Percentiles rank a stretch among this genome's conserved stretches.
These are phyloP conservation scores for Kryptolebias ocellatus DNA, from an alignment of 2,797 vertebrate species.

Conservation along the genomic window DNA sequence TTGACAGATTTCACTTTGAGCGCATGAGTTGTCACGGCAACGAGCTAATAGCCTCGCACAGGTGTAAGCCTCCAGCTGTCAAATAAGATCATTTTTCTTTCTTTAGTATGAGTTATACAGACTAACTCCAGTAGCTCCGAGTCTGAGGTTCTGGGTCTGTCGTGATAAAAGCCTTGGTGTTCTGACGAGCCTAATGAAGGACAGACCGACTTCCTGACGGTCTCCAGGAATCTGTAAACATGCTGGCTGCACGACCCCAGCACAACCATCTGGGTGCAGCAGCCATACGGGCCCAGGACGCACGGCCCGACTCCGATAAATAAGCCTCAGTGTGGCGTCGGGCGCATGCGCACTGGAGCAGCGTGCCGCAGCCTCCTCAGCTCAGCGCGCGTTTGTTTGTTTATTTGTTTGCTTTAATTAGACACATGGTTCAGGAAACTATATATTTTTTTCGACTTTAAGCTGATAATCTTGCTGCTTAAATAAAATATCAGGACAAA, in stretches of 20 bases:
- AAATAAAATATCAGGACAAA: too few relatives aligned
- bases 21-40: constrained; percentile 11
- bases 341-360: too few relatives aligned
- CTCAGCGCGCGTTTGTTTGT: too few relatives aligned
- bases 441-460: too few relatives aligned
- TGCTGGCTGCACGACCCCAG: constrained; percentile 47
- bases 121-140: constrained; percentile 47
- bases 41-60: neutral
- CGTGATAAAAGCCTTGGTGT: constrained; percentile 57
- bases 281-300: constrained; percentile 45
- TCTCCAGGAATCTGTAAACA: constrained; percentile 79
- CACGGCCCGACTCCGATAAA: constrained; percentile 75
- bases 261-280: constrained; percentile 72
- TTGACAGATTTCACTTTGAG: neutral
- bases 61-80: constrained; percentile 16
- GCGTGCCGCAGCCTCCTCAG: too few relatives aligned
- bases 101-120: neutral
- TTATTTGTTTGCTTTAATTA: too few relatives aligned
- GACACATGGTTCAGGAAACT: too few relatives aligned
- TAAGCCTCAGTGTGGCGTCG: constrained; percentile 45
- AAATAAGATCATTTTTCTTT: constrained; percentile 13
- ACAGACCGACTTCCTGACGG: constrained; percentile 65
- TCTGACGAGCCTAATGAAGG: constrained; percentile 67
- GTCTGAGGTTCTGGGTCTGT: constrained; percentile 32
- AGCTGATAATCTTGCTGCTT: too few relatives aligned